These are phyloP conservation scores for Coreoperca whiteheadi DNA, from an alignment of 2,113 vertebrate genomes.

Conservation along the genomic window DNA sequence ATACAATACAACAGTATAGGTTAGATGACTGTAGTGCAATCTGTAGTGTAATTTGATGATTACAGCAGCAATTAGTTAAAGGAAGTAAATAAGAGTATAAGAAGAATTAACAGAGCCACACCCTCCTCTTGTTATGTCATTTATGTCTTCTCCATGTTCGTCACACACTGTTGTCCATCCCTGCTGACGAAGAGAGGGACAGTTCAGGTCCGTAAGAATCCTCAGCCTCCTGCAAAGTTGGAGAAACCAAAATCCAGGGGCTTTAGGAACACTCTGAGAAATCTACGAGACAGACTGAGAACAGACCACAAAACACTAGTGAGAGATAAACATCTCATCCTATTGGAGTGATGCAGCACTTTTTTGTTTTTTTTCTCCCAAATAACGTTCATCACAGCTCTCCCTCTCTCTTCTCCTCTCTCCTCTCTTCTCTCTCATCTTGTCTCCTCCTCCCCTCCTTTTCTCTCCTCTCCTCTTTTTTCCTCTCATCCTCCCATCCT, in stretches of 20 bases:
- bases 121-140: constrained; percentile 8
- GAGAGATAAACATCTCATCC: neutral
- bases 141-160: neutral
- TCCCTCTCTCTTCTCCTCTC: neutral
- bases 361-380: neutral
- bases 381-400: neutral
- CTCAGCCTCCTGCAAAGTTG: constrained; percentile 39
- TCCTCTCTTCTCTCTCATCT: neutral
- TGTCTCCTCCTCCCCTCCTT: neutral
- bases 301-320: constrained; percentile 64
- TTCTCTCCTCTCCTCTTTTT: too few species aligned
- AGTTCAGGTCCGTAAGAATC: constrained; percentile 41
- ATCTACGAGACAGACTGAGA: constrained; percentile 75
- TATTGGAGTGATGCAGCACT: neutral
- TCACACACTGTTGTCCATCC: constrained; percentile 17
- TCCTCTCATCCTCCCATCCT: neutral
- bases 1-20: neutral
- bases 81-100: neutral
- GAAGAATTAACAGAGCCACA: neutral
- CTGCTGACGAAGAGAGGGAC: constrained; percentile 41
- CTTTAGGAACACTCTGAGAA: constrained; percentile 79
- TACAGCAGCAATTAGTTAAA: neutral
- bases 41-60: neutral
- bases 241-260: constrained; percentile 70
- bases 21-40: neutral